Conservation (phyloP, 2,888 invertebrate genomes). For the Epinotia brunnichana region DNA sequence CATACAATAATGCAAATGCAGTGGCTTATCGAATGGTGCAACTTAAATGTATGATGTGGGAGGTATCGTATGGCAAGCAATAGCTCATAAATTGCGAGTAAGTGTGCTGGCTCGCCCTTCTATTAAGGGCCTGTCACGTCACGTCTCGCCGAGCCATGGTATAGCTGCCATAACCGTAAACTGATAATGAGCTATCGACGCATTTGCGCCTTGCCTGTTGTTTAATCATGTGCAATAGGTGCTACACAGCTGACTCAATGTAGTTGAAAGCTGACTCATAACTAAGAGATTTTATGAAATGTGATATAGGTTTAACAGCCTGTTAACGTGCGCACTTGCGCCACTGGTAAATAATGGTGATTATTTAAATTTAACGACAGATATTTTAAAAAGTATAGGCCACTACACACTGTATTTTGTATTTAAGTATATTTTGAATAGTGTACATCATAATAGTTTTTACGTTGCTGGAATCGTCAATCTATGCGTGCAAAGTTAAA, state of each 20-base stretch:
- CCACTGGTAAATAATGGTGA: too few relatives aligned
- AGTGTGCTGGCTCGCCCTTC: conserved; percentile 41
- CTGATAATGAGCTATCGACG: conserved; percentile 38
- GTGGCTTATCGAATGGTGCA: conserved; percentile 5
- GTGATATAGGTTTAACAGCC: too few relatives aligned
- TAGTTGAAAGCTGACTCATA: conserved; percentile 4
- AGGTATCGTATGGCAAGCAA: conserved; percentile 27
- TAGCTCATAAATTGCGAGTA: conserved; percentile 39
- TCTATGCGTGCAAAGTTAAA: too few relatives aligned
- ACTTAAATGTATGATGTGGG: conserved; percentile 18
- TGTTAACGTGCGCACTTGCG: too few relatives aligned
- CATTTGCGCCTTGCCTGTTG: conserved; percentile 24
- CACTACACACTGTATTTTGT: too few relatives aligned
- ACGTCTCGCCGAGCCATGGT: conserved; percentile 21
- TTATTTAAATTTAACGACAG: too few relatives aligned
- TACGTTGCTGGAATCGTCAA: too few relatives aligned
- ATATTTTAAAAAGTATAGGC: too few relatives aligned
- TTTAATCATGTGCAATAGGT: conserved; percentile 28
- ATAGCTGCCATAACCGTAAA: conserved; percentile 38
- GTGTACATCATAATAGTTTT: too few relatives aligned
- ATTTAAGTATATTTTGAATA: too few relatives aligned
- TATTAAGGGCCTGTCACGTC: conserved; percentile 38
- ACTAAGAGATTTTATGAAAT: not conserved
- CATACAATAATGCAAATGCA: not conserved
- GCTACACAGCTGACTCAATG: conserved; percentile 15